Conservation (phyloP, 2,113 vertebrate genomes). For the Pomatostomus ruficeps region DNA sequence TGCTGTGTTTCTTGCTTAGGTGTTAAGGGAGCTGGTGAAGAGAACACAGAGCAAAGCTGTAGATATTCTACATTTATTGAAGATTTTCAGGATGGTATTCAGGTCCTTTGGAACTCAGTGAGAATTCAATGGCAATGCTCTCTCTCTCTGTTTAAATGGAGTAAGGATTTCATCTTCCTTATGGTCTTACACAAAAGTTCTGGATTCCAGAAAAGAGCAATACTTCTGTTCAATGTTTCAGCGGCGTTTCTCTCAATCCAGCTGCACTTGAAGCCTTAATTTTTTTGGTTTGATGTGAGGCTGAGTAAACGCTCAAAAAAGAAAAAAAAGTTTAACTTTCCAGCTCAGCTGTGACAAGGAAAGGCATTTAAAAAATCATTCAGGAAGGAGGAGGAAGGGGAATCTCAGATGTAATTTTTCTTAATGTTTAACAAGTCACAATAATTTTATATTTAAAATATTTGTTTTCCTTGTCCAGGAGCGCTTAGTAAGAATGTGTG, state of each 20-base stretch:
- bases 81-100: background rate
- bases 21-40: background rate
- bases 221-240: background rate
- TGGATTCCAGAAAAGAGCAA: background rate
- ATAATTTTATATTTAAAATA: background rate
- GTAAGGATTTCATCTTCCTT: background rate
- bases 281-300: background rate
- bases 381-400: background rate
- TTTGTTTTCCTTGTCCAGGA: background rate
- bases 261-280: background rate
- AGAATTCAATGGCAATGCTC: background rate
- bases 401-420: background rate
- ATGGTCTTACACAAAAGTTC: background rate
- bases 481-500: background rate
- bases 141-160: background rate
- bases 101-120: background rate
- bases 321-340: background rate
- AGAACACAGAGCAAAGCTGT: background rate
- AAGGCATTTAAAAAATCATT: background rate
- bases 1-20: background rate
- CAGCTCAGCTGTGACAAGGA: background rate
- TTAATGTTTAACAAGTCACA: background rate
- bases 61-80: background rate
- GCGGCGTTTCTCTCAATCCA: background rate
- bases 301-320: background rate